These are phyloP conservation scores for Paradoxurus hermaphroditus DNA, from an alignment of 2,113 vertebrate genomes.

Conservation along the genomic window DNA sequence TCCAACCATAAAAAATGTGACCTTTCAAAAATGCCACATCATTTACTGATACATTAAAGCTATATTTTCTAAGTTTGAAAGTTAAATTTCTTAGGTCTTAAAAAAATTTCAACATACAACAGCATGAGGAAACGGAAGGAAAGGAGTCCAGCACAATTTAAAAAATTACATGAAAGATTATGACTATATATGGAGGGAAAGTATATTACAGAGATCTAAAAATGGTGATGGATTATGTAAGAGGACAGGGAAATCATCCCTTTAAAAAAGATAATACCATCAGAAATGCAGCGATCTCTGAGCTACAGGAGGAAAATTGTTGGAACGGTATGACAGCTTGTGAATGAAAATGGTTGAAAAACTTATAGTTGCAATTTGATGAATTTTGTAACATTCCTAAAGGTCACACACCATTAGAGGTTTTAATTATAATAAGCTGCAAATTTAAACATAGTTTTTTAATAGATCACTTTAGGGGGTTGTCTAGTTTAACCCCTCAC, in stretches of 20 bases:
- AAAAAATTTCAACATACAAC: not conserved
- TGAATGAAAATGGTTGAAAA: conserved; percentile 18
- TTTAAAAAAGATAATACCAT: not conserved
- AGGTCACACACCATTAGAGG: not conserved
- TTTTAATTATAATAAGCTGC: conserved; percentile 11
- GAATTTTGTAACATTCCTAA: conserved; percentile 1
- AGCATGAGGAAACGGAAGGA: not conserved
- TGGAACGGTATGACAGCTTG: not conserved
- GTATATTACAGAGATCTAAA: not conserved
- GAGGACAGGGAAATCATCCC: not conserved
- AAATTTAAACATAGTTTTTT: not conserved
- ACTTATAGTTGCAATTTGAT: conserved; percentile 15
- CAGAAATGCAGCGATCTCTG: not conserved
- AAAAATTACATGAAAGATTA: not conserved
- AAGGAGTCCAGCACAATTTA: not conserved
- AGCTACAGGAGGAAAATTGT: not conserved
- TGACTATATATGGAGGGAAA: not conserved
- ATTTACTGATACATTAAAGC: conserved; percentile 56
- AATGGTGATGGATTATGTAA: not conserved
- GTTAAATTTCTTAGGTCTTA: conserved; percentile 41
- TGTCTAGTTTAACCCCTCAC: not conserved
- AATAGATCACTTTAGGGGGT: not conserved
- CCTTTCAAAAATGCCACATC: conserved; percentile 71
- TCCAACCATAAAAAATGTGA: conserved; percentile 72
- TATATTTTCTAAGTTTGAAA: conserved; percentile 60